phyloP scores from a whole-genome alignment of 2,797 vertebrate species.

The Argentina silus region DNA sequence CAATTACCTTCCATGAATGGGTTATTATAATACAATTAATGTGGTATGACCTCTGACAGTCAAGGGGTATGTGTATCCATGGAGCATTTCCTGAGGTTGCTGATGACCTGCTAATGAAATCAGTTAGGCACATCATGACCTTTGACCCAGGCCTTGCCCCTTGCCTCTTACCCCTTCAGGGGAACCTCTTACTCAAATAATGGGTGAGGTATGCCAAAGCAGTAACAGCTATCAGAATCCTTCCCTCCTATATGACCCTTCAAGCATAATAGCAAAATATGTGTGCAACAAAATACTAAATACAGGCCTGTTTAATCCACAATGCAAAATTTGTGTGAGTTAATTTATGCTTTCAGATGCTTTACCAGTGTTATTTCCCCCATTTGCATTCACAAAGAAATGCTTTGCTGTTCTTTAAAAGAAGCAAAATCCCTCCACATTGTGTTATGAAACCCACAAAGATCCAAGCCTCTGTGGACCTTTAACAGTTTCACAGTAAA shows the following conservation, averaged over 20 bases:
- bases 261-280: not conserved
- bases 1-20: not conserved
- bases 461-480: conserved; percentile 35
- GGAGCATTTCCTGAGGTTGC: conserved; percentile 48
- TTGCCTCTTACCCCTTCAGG: conserved; percentile 33
- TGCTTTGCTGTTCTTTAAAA: conserved; percentile 37
- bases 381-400: conserved; percentile 25
- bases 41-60: conserved; percentile 47
- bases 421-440: conserved; percentile 41
- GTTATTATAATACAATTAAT: conserved; percentile 42
- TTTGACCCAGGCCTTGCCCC: conserved; percentile 4
- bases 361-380: not conserved
- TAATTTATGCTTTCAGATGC: not conserved
- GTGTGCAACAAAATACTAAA: not conserved
- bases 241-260: conserved; percentile 25
- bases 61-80: conserved; percentile 31
- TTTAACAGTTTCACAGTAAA: conserved; percentile 50
- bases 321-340: not conserved
- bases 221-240: conserved; percentile 32
- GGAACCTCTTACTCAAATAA: conserved; percentile 39
- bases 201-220: conserved; percentile 32
- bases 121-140: conserved; percentile 57
- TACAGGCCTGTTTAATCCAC: too few species aligned
- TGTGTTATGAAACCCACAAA: conserved; percentile 45
- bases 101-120: conserved; percentile 66